Evolutionary conservation across 2,113 vertebrate genomes (phyloP).

Genomic region (Rhynchomys soricoides): DNA sequence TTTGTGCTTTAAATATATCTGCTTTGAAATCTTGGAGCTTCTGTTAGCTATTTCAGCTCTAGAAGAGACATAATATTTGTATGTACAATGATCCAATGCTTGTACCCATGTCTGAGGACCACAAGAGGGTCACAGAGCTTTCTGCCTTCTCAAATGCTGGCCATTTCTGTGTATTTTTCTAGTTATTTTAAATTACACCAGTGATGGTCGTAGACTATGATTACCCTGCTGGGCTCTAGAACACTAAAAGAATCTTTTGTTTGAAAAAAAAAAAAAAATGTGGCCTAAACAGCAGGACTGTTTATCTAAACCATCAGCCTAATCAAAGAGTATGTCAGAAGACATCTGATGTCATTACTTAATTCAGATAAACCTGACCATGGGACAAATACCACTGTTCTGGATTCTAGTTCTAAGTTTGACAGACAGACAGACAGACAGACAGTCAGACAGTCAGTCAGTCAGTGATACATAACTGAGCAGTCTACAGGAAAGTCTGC

Average conservation of each 20-base stretch:
- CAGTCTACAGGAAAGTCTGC: background rate
- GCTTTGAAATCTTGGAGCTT: background rate
- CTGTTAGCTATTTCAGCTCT: background rate
- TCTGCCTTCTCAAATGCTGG: background rate
- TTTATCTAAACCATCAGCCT: background rate
- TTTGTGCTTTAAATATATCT: background rate
- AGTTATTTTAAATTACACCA: background rate
- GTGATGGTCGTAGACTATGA: background rate
- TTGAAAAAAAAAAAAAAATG: background rate
- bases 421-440: background rate
- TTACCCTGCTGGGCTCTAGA: background rate
- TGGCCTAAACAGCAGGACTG: background rate
- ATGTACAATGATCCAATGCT: background rate
- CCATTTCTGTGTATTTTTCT: background rate
- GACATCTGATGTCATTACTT: background rate
- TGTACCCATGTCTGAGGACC: background rate
- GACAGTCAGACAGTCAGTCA: background rate
- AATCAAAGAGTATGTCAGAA: background rate
- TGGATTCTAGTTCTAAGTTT: conserved; percentile 10
- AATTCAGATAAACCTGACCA: background rate
- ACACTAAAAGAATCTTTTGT: background rate
- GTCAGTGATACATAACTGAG: background rate
- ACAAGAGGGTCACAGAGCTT: background rate
- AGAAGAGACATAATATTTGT: background rate
- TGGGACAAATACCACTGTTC: background rate